Evolutionary conservation across 2,888 invertebrate genomes (phyloP).

Genomic region (Ischnus inquisitorius): DNA sequence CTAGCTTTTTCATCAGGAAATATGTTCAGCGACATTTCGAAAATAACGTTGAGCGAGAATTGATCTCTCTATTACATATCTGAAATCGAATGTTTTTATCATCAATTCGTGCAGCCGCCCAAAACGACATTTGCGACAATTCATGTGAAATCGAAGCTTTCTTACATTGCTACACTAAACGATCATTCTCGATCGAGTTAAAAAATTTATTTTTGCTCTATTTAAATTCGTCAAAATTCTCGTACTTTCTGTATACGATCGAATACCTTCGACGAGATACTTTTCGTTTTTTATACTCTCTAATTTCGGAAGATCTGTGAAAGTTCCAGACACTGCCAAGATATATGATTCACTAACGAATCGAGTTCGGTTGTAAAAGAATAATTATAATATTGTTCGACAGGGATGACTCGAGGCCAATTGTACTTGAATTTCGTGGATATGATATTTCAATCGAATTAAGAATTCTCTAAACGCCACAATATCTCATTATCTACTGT

Average conservation of each 20-base stretch:
- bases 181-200: too few relatives aligned
- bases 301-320: slow-evolving; percentile 50
- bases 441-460: slow-evolving; percentile 54
- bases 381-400: slow-evolving; percentile 45
- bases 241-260: background rate
- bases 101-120: background rate
- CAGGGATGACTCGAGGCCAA: slow-evolving; percentile 64
- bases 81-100: background rate
- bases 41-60: background rate
- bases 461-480: slow-evolving; percentile 51
- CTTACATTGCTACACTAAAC: too few relatives aligned
- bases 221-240: background rate
- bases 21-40: background rate
- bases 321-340: slow-evolving; percentile 66
- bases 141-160: too few relatives aligned
- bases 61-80: slow-evolving; percentile 5
- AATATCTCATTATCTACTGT: slow-evolving; percentile 21
- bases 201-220: too few relatives aligned
- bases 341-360: slow-evolving; percentile 49
- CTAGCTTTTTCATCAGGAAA: background rate
- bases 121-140: background rate
- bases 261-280: background rate
- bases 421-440: slow-evolving; percentile 52
- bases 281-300: slow-evolving; percentile 8
- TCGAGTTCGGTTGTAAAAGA: slow-evolving; percentile 57